These are phyloP conservation scores for Odobenus rosmarus DNA, from an alignment of 2,113 vertebrate genomes.

Conservation along the genomic window DNA sequence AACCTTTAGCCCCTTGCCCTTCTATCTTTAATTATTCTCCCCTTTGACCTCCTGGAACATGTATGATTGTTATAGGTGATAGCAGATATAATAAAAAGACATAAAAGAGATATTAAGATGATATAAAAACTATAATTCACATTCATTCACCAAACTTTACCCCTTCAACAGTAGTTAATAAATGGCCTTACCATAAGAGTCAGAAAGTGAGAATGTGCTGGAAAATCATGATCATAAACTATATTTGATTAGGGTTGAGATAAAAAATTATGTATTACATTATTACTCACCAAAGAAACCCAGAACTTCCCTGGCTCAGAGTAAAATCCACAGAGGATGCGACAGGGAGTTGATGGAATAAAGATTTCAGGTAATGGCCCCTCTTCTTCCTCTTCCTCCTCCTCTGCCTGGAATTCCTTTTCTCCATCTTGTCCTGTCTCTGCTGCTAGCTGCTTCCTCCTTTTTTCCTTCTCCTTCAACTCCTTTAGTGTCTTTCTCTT, in stretches of 20 bases:
- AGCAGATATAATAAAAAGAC: neutral
- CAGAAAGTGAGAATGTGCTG: neutral
- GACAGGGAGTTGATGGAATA: constrained; percentile 89
- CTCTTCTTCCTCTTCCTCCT: constrained; percentile 84
- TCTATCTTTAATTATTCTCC: neutral
- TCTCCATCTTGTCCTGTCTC: constrained; percentile 77
- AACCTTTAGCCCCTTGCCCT: neutral
- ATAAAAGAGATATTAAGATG: constrained; percentile 48
- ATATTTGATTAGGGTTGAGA: neutral
- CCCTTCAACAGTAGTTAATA: neutral
- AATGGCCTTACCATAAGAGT: neutral
- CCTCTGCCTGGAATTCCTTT: constrained; percentile 77
- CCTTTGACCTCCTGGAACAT: neutral
- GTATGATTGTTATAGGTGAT: neutral
- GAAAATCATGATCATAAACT: neutral
- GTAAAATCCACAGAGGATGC: constrained; percentile 94
- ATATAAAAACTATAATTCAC: constrained; percentile 54
- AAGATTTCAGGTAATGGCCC: constrained; percentile 88
- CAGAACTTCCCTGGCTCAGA: constrained; percentile 93
- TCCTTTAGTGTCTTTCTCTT: constrained; percentile 79
- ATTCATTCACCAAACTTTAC: constrained; percentile 14
- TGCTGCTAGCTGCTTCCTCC: constrained; percentile 78
- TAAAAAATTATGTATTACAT: neutral
- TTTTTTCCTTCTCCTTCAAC: constrained; percentile 77
- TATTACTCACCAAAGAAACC: constrained; percentile 93